phyloP scores from a whole-genome alignment of 2,797 vertebrate species.

The Otus scops region DNA sequence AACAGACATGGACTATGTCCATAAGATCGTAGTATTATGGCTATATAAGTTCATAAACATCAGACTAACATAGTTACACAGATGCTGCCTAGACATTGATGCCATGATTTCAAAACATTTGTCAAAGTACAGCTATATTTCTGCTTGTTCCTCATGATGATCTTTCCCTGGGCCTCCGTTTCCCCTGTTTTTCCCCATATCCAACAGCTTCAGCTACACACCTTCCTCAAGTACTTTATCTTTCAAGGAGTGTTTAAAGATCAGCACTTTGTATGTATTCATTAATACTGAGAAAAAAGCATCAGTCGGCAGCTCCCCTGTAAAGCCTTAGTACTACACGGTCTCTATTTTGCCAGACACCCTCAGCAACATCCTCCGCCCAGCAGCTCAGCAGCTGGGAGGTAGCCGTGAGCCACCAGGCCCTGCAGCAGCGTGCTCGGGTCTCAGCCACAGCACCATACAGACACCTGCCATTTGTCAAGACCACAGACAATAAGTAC shows the following conservation, averaged over 20 bases:
- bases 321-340: accelerated
- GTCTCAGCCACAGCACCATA: background rate
- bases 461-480: background rate
- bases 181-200: background rate
- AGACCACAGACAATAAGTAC: background rate
- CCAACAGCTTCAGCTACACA: background rate
- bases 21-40: background rate
- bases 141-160: background rate
- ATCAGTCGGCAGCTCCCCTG: background rate
- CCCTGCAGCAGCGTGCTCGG: accelerated
- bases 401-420: background rate
- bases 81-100: background rate
- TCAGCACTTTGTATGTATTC: background rate
- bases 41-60: background rate
- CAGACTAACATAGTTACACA: background rate
- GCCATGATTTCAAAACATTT: background rate
- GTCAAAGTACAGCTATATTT: background rate
- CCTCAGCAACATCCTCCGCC: background rate
- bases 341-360: background rate
- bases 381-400: accelerated
- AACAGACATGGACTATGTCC: background rate
- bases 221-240: background rate
- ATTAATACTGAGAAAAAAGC: background rate
- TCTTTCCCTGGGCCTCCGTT: accelerated
- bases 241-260: background rate